Conservation (phyloP, 2,888 invertebrate species). For the Dynastes maya region DNA sequence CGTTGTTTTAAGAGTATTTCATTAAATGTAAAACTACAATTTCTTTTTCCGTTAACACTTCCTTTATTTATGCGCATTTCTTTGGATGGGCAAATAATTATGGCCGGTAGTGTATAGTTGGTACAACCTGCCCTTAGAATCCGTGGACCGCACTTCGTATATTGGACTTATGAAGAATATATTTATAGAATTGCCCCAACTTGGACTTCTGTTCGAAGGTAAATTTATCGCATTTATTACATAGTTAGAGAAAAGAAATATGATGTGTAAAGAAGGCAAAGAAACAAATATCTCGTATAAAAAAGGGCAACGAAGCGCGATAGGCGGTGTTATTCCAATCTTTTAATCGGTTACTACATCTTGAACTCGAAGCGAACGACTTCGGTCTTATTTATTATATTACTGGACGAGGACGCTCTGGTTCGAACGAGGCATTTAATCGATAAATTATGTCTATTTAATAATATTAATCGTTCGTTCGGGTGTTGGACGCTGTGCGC, state of each 20-base stretch:
- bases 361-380: conserved; percentile 23
- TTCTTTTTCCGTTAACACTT: too few relatives aligned
- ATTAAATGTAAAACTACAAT: too few relatives aligned
- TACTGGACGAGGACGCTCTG: conserved; percentile 37
- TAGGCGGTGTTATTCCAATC: conserved; percentile 18
- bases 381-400: conserved; percentile 36
- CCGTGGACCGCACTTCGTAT: too few relatives aligned
- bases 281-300: background rate
- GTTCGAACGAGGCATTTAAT: conserved; percentile 46
- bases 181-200: too few relatives aligned
- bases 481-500: conserved; percentile 45
- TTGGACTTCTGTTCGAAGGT: background rate
- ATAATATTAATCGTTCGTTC: conserved; percentile 49
- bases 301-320: conserved; percentile 7
- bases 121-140: too few relatives aligned
- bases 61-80: too few relatives aligned
- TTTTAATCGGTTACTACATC: conserved; percentile 39
- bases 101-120: too few relatives aligned
- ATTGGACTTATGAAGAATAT: too few relatives aligned
- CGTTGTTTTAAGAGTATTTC: too few relatives aligned
- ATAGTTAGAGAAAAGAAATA: conserved; percentile 31
- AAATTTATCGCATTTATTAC: background rate
- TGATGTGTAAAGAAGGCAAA: conserved; percentile 28
- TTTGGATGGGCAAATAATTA: too few relatives aligned
- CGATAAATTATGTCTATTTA: conserved; percentile 53